Percentiles rank a stretch among this genome's conserved stretches.
These are phyloP conservation scores for Sorex maritimensis DNA, from an alignment of 2,797 vertebrate species.

Conservation along the genomic window DNA sequence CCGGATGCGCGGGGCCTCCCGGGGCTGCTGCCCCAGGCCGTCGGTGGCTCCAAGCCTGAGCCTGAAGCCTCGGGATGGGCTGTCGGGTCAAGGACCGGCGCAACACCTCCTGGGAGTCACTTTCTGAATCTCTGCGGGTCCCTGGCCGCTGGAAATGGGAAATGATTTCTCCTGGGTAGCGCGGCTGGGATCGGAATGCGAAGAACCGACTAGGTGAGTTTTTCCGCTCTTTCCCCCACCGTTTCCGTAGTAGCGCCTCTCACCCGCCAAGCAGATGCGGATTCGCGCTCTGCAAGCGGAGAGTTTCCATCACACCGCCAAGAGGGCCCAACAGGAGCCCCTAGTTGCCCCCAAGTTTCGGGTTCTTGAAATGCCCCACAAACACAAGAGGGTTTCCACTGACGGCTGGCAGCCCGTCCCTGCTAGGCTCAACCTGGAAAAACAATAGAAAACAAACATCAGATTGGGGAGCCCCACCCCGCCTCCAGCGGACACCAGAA, in stretches of 20 bases:
- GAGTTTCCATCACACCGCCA: neutral
- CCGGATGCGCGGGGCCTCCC: no score
- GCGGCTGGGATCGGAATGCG: neutral
- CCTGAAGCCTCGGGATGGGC: rapidly evolving
- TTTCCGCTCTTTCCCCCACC: neutral
- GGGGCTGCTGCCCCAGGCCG: neutral
- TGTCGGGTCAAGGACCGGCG: neutral
- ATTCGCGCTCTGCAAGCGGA: rapidly evolving
- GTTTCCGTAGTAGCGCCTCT: neutral
- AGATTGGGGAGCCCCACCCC: no score
- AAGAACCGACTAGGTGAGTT: neutral
- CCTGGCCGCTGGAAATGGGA: neutral
- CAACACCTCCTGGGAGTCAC: rapidly evolving
- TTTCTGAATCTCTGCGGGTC: rapidly evolving
- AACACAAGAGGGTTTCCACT: neutral
- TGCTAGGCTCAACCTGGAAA: neutral
- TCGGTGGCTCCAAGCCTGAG: no score
- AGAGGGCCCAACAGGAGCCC: neutral
- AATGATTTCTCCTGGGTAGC: neutral
- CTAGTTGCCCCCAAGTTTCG: neutral
- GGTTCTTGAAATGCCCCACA: neutral
- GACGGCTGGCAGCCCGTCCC: neutral
- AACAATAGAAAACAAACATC: neutral
- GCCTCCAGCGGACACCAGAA: no score
- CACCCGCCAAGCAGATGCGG: neutral